Percentiles rank a stretch among this genome's conserved stretches.
Conservation (phyloP, 2,113 vertebrate species). For the Phaethornis superciliosus region DNA sequence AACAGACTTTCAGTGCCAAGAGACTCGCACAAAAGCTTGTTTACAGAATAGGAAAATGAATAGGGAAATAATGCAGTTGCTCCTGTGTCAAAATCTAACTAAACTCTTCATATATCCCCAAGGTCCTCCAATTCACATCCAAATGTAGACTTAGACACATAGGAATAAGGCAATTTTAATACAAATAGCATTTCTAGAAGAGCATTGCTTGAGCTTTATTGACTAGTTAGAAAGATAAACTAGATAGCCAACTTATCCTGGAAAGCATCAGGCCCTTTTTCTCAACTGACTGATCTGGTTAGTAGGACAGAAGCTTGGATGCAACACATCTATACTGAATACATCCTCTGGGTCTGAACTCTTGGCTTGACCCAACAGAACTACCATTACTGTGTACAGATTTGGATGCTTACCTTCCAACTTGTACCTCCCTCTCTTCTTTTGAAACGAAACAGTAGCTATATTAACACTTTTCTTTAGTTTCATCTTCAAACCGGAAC, state of each 20-base stretch:
- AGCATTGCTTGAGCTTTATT: constrained; percentile 18
- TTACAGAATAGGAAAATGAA: constrained; percentile 40
- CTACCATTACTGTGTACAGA: background rate
- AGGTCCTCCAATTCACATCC: constrained; percentile 3
- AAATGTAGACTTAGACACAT: background rate
- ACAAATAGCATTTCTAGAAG: background rate
- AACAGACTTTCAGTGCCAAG: background rate
- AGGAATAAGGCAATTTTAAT: constrained; percentile 5
- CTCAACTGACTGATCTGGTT: background rate
- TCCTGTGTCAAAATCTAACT: constrained; percentile 38
- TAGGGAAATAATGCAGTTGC: constrained; percentile 19
- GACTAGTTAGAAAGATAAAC: constrained; percentile 6
- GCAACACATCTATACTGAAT: background rate
- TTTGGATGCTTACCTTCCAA: background rate
- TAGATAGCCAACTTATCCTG: constrained; percentile 29
- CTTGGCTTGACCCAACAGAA: background rate
- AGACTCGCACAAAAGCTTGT: constrained; percentile 46
- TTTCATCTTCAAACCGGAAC: constrained; percentile 13
- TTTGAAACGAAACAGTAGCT: background rate
- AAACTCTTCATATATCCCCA: background rate
- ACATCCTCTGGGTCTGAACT: background rate
- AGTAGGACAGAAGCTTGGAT: background rate
- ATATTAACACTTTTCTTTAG: background rate
- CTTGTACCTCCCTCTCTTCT: background rate
- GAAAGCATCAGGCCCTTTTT: constrained; percentile 10